These are phyloP conservation scores for Bos javanicus DNA, from an alignment of 2,113 vertebrate species.

Conservation along the genomic window DNA sequence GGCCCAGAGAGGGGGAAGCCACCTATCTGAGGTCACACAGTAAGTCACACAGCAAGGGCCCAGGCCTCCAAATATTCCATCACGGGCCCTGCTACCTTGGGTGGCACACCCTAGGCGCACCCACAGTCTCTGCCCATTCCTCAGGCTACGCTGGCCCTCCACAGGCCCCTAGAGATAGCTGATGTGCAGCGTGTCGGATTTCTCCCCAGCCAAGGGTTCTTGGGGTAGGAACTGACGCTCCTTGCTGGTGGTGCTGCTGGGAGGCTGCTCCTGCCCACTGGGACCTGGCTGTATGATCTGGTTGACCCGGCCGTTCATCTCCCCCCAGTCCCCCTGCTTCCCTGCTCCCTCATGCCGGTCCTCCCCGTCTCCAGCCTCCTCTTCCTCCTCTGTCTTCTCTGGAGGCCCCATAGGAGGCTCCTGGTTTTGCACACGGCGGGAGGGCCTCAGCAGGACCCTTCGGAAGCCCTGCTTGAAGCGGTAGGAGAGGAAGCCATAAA, in stretches of 20 bases:
- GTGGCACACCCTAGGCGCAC: neutral
- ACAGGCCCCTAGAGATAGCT: constrained; percentile 83
- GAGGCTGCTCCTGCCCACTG: constrained; percentile 65
- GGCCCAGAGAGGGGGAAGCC: neutral
- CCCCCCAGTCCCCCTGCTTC: neutral
- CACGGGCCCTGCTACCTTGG: fast-evolving
- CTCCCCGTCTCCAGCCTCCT: constrained; percentile 57
- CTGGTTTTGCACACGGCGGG: constrained; percentile 86
- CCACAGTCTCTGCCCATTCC: neutral
- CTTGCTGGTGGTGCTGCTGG: constrained; percentile 58
- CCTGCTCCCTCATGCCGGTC: neutral
- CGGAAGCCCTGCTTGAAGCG: constrained; percentile 96
- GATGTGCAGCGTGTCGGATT: constrained; percentile 80
- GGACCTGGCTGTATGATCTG: constrained; percentile 87
- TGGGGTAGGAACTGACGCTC: constrained; percentile 77
- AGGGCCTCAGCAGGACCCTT: constrained; percentile 88
- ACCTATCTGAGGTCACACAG: neutral
- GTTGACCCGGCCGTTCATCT: constrained; percentile 73
- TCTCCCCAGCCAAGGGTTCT: constrained; percentile 69
- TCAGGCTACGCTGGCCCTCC: neutral
- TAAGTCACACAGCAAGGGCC: neutral
- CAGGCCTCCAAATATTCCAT: neutral
- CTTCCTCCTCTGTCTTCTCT: constrained; percentile 70
- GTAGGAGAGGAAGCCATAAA: constrained; percentile 95
- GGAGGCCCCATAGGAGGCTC: constrained; percentile 68